Base-by-base conservation (phyloP, 2,797 vertebrate genomes). In the Enteromius afrohamiltoni region DNA sequence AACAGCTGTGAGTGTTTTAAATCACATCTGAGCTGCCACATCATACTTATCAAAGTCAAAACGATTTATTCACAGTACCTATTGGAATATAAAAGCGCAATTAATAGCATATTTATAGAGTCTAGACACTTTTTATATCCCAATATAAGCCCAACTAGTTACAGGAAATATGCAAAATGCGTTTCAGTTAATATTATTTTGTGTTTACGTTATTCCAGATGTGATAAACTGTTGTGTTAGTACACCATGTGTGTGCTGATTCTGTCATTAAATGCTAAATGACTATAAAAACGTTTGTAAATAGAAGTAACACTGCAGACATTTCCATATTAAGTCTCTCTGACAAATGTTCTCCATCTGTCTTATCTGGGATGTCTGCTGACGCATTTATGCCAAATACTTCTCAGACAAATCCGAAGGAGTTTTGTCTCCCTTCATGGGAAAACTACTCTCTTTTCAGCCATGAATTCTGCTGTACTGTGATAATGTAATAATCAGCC, bases 401-500 rank as follows among this genome's bases (percentile, higher is more conserved):
- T 49, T 85, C 49, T 83, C 42, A 26, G 51, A 77, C 49, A 60
- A 60, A 81, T 74, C 37, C 21, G 31, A 76, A 80, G 49, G 71
- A 49, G 65, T 68, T 83, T 78, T 71, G 69, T 73, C 58, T 68
- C 47, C 47, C 37, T 87, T 69, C 65, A 14, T 85, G 64, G 31
- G 29, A 74, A 83, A 82, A 78, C 49, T 8, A 37, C 26, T 85
- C 53, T 19, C 31, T 53, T 77, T 77, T 64, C 42, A 79, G 68
- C 31, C 74, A 73, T 69, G 71, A 78, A 60, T 79, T 42, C 34
- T 64, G 34, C 70, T 75, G 68, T 49, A 73, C 47, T 85, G 47
- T 70, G 81, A 77, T 82, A 78, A 81, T 84, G 60, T 37, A 64
- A 83, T 58, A 86, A 84, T 87, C 62, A 79, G 40, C 55, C 69